Conservation (phyloP, 1,140 invertebrate species). For the Zeugodacus cucurbitae region DNA sequence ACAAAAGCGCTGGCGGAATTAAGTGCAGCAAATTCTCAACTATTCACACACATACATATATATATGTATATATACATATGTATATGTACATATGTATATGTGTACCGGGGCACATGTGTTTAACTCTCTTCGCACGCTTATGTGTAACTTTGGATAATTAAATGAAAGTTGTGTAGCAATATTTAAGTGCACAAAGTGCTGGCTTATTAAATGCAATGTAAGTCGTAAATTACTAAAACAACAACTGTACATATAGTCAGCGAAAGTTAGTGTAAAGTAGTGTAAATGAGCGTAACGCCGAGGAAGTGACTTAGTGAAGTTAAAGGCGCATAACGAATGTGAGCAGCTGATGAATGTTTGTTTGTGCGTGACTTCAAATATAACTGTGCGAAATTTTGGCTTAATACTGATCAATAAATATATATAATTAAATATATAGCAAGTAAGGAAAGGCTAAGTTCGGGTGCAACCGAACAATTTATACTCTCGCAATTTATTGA, state of each 20-base stretch:
- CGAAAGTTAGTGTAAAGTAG: not conserved
- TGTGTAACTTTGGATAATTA: constrained; percentile 16
- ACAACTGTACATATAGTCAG: not conserved
- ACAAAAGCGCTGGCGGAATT: not conserved
- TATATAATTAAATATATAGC: no score
- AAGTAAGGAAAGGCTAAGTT: no score
- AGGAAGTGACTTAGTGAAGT: not conserved
- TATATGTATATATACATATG: not conserved
- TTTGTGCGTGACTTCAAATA: no score
- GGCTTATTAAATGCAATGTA: constrained; percentile 14
- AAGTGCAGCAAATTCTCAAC: not conserved
- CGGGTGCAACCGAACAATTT: no score
- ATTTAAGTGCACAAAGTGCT: constrained; percentile 19
- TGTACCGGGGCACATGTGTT: not conserved
- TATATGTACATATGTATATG: not conserved
- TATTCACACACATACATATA: not conserved
- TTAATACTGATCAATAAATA: no score
- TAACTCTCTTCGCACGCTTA: not conserved
- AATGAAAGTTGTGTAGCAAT: constrained; percentile 33
- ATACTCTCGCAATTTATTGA: no score
- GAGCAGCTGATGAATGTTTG: not conserved
- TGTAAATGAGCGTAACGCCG: not conserved
- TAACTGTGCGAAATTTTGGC: no score
- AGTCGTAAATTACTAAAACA: not conserved
- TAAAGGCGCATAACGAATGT: not conserved